A percentile compares a stretch with the other conserved stretches of the same genome.
phyloP scores from a whole-genome alignment of 2,113 vertebrate species.

The Notechis scutatus region DNA sequence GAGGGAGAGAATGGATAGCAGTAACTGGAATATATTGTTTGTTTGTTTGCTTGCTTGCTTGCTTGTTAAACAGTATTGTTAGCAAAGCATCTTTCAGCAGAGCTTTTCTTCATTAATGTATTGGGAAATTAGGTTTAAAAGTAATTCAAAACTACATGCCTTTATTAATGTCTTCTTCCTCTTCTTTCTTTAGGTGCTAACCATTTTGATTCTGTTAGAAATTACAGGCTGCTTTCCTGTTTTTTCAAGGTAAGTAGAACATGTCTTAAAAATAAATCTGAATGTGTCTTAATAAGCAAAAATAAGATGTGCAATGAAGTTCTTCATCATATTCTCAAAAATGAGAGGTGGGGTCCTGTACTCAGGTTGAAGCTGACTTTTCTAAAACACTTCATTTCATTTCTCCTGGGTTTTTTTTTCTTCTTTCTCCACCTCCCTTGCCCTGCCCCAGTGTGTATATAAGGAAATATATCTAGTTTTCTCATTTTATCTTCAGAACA shows the following conservation, averaged over 20 bases:
- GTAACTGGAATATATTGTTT: neutral
- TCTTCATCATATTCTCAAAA: neutral
- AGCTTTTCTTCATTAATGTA: neutral
- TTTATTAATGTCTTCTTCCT: neutral
- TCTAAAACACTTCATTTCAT: neutral
- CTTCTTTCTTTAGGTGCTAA: constrained; percentile 47
- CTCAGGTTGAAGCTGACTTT: neutral
- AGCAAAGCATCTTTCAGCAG: neutral
- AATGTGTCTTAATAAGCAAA: neutral
- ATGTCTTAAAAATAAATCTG: neutral
- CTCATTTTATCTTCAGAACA: neutral
- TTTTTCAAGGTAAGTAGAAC: constrained; percentile 60
- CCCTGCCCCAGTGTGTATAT: neutral
- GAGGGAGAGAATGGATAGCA: neutral
- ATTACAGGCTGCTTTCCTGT: constrained; percentile 46
- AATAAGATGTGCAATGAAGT: neutral
- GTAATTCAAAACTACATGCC: neutral
- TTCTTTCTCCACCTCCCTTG: neutral
- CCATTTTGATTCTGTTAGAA: constrained; percentile 62
- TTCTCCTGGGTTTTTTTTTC: neutral
- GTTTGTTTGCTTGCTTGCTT: neutral
- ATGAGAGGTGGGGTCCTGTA: neutral
- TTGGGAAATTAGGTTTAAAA: neutral
- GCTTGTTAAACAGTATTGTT: neutral
- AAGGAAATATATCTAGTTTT: neutral